These are phyloP conservation scores for Heptranchias perlo DNA, from an alignment of 2,113 vertebrate species.

Conservation along the genomic window DNA sequence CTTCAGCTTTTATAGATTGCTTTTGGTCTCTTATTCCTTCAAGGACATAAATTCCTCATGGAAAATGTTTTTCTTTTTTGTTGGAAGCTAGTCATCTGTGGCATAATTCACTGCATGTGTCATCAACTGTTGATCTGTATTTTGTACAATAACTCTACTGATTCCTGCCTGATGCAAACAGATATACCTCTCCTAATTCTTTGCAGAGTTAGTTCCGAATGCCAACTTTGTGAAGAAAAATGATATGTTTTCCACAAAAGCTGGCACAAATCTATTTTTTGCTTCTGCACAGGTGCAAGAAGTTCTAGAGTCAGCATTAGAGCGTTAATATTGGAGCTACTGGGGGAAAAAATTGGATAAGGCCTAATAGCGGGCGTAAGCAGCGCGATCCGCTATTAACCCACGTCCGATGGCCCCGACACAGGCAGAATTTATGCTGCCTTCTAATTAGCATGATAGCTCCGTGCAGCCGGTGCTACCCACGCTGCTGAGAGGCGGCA, in stretches of 20 bases:
- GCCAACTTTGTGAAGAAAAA: not conserved
- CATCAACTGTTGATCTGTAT: not conserved
- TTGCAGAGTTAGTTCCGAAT: not conserved
- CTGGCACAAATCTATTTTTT: not conserved
- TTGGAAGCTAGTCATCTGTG: not conserved
- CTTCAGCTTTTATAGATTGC: not conserved
- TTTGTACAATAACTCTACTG: not conserved
- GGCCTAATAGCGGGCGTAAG: no score
- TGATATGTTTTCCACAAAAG: not conserved
- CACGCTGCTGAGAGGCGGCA: no score
- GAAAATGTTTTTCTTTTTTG: not conserved
- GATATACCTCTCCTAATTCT: not conserved
- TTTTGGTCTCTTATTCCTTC: not conserved
- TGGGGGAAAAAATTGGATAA: no score
- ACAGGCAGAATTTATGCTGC: no score
- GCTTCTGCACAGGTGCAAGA: not conserved
- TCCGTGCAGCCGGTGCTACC: no score
- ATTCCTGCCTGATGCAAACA: not conserved
- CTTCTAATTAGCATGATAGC: no score
- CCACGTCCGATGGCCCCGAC: no score
- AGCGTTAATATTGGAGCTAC: not conserved
- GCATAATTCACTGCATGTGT: not conserved
- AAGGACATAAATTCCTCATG: not conserved
- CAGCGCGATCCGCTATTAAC: no score
- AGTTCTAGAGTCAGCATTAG: not conserved